These are phyloP conservation scores for Chouioia cunea DNA, from an alignment of 2,888 invertebrate genomes.

Conservation along the genomic window DNA sequence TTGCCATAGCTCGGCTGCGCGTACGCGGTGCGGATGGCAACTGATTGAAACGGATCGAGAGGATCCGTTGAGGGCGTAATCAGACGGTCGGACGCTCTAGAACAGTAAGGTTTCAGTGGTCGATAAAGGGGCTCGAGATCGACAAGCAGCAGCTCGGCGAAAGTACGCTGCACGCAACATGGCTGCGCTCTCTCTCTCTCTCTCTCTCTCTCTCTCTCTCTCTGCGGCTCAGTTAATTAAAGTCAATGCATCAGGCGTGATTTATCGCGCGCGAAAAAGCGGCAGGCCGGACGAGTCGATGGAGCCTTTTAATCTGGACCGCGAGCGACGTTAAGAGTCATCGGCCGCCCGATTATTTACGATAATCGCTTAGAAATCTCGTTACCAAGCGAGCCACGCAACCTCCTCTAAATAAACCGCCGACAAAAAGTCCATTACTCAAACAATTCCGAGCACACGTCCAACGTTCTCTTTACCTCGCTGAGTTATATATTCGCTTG, in stretches of 20 bases:
- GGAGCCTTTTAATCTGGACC: conserved; percentile 1
- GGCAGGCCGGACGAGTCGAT: conserved; percentile 13
- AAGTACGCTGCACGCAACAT: no score
- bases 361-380: conserved; percentile 47
- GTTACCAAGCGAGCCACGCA: conserved; percentile 27
- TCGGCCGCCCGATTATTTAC: conserved; percentile 46
- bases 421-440: conserved; percentile 34
- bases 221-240: conserved; percentile 45
- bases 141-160: no score
- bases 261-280: conserved; percentile 43
- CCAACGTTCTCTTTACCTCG: conserved; percentile 1
- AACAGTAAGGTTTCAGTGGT: neutral
- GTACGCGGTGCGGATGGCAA: no score
- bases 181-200: no score
- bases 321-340: conserved; percentile 18
- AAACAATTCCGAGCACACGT: conserved; percentile 4
- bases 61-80: no score
- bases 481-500: conserved; percentile 18
- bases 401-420: conserved; percentile 29
- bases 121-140: no score
- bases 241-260: conserved; percentile 46
- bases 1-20: no score
- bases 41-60: no score
- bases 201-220: neutral
- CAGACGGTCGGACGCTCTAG: no score